Evolutionary conservation across 2,113 vertebrate genomes (phyloP), one percentile per base, ranked within the genome.

Genomic region (Chrysochloris asiatica): DNA sequence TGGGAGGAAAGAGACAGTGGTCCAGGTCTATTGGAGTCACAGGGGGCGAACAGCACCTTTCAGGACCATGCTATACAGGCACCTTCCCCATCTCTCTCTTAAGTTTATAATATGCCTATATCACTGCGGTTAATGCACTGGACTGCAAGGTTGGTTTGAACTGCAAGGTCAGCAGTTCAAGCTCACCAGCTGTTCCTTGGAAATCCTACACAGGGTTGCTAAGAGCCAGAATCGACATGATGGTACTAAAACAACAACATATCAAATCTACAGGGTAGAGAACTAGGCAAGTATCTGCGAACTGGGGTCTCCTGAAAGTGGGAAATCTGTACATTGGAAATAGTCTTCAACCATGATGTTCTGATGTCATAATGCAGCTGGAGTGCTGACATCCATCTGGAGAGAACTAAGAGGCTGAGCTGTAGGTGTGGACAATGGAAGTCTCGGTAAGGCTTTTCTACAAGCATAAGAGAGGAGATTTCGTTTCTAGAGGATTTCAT

Each of bases 341-440:
- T 71, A 24, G 33, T 79, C 16, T 48, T 83, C 21, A 72, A 47
- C 26, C 26, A 56, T 33, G 54, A 85, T n/a, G 73, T 48, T 30
- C n/a, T 28, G 43, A 65, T 48, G n/a, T 83, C 21, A 72, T 47
- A 78, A n/a, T 1, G 0, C 4, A 69, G 47, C 47, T 77, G 89
- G 28, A 61, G 41, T 72, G 47, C 24, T n/a, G 17, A 82, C 17
- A 30, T 28, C 13, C 24, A 50, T 36, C n/a, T 26, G 28, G n/a
- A 28, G 0, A 48, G 8, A 76, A 22, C 24, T 26, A 2, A 43
- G 63, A 48, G 67, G 56, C 63, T 48, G 38, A 75, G 43, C 33
- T 0, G 0, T 33, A 73, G 73, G 54, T 52, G 19, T 52, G 50
- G 50, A n/a, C n/a, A n/a, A n/a, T n/a, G n/a, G n/a, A n/a, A n/a